Evolutionary conservation across 2,888 invertebrate genomes (phyloP), one percentile per base, ranked within the genome.

Genomic region (Syritta pipiens): DNA sequence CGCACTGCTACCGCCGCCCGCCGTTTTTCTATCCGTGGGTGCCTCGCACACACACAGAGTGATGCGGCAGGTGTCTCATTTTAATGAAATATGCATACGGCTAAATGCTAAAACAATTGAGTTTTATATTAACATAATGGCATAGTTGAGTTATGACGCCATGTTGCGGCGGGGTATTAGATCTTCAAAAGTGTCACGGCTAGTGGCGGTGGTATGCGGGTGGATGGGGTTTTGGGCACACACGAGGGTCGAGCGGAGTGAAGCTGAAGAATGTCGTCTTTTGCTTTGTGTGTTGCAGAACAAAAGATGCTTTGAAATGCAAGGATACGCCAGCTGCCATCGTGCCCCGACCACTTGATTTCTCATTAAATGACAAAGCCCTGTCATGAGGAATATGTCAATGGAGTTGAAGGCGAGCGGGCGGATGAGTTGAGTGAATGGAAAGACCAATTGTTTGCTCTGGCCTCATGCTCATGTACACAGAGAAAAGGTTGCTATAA

Each of bases 61-160:
- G 42, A 82, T 83, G 85, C 83, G 84, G 83, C 87, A 87, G 86
- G 86, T 88, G 88, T 85, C 84, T 83, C 84, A 83, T 84, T 86
- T 85, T 86, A 85, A 87, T 87, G 87, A 88, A 87, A 87, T 88
- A 87, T 86, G 85, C 86, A 87, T 85, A 84, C 83, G 81, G 84
- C 87, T 86, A 86, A 87, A 87, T 87, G 87, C 84, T 88, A 85
- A 87, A 87, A 87, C 85, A 87, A 87, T 88, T 88, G 85, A 87
- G 86, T 86, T 86, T 85, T 82, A 83, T 84, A 86, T 86, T 86
- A 86, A 85, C 87, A 87, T 87, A 86, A 86, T 86, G 83, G 83
- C 83, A 83, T 84, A 44, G 53, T 53, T 68, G 67, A 77, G 65
- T 53, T 55, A 62, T 65, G 42, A 60, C 60, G 35, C 60, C 53